Base-by-base conservation (phyloP, 2,113 vertebrate genomes). In the Sylvia atricapilla region DNA sequence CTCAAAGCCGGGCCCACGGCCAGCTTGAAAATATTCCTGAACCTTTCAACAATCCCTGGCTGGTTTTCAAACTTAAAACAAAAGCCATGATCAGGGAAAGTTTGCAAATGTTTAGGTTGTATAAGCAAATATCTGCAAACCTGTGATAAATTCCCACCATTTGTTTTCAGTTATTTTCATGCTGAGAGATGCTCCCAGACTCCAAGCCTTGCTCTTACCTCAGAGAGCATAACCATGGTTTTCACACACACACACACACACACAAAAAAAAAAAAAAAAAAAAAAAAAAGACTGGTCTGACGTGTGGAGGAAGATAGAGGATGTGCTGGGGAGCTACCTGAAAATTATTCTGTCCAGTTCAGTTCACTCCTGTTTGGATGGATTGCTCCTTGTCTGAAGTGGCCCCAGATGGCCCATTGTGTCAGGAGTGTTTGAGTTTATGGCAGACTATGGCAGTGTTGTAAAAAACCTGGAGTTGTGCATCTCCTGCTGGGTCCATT, bases 11-110 rank as follows among this genome's bases (percentile, higher is more conserved):
- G 95, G 94, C 92, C 69, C 27, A 31, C 0, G 1, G 93, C 89
- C 89, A 95, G 90, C 83, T 73, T 84, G 90, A 94, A 96, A 96
- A 87, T 96, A 96, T 89, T 89, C 77, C 76, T 75, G 73, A 90
- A 87, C 76, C 83, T 96, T 96, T 97, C 94, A 95, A 95, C 93
- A 92, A 90, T 84, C 88, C 80, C 92, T 97, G 96, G 93, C 79
- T 87, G 80, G 18, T 56, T 96, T 95, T 96, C 94, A 96, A 87
- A 78, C 37, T 87, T 89, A 93, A 90, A 92, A 78, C 76, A 90
- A 97, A 96, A 95, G 86, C 69, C 7, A 17, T 89, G 89, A 92
- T 78, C 83, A 78, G 86, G 88, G 88, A 53, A 94, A 94, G 77
- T 94, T 86, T 93, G 83, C 77, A 89, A 78, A 89, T 64, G 77